Evolutionary conservation across 2,888 invertebrate genomes (phyloP).

Genomic region (Ophion costatus): DNA sequence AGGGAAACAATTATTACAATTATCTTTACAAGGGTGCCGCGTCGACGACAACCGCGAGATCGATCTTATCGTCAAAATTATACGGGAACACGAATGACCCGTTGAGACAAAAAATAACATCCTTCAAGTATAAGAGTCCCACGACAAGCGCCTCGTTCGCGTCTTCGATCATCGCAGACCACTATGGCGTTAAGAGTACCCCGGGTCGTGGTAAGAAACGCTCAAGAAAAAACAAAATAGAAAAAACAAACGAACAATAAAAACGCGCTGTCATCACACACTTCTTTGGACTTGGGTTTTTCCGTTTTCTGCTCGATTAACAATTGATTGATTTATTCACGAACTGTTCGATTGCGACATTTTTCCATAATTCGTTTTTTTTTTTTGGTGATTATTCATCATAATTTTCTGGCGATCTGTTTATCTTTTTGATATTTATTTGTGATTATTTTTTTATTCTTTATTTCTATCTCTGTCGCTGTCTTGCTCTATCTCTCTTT

Average conservation of each 20-base stretch:
- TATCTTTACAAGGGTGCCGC: slow-evolving; percentile 62
- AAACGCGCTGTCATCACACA: slow-evolving; percentile 1
- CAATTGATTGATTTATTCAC: slow-evolving; percentile 25
- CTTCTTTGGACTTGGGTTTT: slow-evolving; percentile 9
- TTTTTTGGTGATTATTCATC: neutral
- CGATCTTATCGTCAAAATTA: slow-evolving; percentile 69
- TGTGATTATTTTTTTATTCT: neutral
- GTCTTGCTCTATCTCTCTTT: neutral
- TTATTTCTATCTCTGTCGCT: neutral
- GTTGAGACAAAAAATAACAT: slow-evolving; percentile 78
- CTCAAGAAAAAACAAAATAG: slow-evolving; percentile 26
- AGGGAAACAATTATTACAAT: slow-evolving; percentile 68
- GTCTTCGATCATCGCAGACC: slow-evolving; percentile 76
- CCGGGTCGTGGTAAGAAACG: slow-evolving; percentile 81
- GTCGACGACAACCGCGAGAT: slow-evolving; percentile 68
- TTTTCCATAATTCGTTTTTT: neutral
- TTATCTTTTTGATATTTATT: neutral
- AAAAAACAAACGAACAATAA: neutral
- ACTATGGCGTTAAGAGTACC: slow-evolving; percentile 75
- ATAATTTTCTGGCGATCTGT: neutral
- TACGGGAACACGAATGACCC: slow-evolving; percentile 76
- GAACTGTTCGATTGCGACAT: slow-evolving; percentile 10
- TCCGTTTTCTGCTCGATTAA: neutral
- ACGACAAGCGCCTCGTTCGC: slow-evolving; percentile 72
- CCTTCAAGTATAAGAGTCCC: slow-evolving; percentile 79